A percentile compares a stretch with the other conserved stretches of the same genome.
These are phyloP conservation scores for Chrysina gloriosa DNA, from an alignment of 2,888 invertebrate species.

Conservation along the genomic window DNA sequence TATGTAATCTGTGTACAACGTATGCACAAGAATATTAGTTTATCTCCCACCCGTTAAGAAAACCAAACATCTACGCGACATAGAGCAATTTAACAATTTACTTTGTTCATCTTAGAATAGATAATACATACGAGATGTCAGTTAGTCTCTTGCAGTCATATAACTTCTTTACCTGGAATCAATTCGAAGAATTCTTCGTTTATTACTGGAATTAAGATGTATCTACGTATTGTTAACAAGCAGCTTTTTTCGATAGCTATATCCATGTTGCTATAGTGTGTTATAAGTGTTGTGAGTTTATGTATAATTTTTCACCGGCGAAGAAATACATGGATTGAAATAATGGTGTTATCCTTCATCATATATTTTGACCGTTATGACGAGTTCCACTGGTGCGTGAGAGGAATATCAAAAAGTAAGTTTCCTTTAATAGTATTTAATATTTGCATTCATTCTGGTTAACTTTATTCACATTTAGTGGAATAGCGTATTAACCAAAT, in stretches of 20 bases:
- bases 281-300: background rate
- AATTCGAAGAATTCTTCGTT: conserved; percentile 3
- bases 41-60: conserved; percentile 48
- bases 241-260: background rate
- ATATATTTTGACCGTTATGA: conserved; percentile 5
- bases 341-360: conserved; percentile 2
- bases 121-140: conserved; percentile 29
- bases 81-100: conserved; percentile 61
- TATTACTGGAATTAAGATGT: conserved; percentile 1
- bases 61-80: conserved; percentile 56
- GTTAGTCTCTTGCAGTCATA: conserved; percentile 27
- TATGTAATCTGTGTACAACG: conserved; percentile 38
- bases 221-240: background rate
- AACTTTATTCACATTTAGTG: background rate
- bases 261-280: background rate
- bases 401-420: conserved; percentile 14
- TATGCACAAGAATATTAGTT: conserved; percentile 16
- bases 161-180: conserved; percentile 20
- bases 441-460: background rate
- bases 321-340: conserved; percentile 27
- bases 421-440: background rate
- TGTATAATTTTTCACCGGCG: conserved; percentile 2
- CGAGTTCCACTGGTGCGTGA: background rate
- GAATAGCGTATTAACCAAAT: conserved; percentile 5
- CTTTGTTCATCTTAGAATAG: conserved; percentile 55